These are phyloP conservation scores for Arizona elegans DNA, from an alignment of 2,113 vertebrate genomes.

Conservation along the genomic window DNA sequence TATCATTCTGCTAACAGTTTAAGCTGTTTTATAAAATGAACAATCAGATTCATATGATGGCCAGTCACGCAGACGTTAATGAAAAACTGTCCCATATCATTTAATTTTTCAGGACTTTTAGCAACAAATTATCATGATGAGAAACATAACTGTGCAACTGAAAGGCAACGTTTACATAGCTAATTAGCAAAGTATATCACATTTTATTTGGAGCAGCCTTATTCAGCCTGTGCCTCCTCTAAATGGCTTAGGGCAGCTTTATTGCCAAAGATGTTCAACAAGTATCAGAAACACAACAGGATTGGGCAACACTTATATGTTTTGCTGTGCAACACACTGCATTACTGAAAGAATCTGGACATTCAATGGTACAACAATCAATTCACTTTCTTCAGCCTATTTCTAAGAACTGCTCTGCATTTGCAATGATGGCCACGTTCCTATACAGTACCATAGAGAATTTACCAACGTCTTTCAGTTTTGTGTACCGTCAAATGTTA, in stretches of 20 bases:
- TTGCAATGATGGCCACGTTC: not conserved
- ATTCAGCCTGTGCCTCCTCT: not conserved
- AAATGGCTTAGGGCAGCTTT: not conserved
- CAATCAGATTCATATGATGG: not conserved
- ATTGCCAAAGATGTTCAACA: not conserved
- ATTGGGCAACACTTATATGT: not conserved
- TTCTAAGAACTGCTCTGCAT: not conserved
- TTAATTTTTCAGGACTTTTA: not conserved
- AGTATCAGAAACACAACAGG: not conserved
- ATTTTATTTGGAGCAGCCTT: not conserved
- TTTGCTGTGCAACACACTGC: not conserved
- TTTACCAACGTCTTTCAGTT: not conserved
- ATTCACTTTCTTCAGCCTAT: not conserved
- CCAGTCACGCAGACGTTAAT: not conserved
- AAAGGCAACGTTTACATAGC: not conserved
- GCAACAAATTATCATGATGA: not conserved
- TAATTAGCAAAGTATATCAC: not conserved
- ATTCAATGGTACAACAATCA: not conserved
- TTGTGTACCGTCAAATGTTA: not conserved
- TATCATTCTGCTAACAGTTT: not conserved
- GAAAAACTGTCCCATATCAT: not conserved
- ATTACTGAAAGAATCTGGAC: not conserved
- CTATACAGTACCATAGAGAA: not conserved
- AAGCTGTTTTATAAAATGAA: not conserved
- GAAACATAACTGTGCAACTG: not conserved